A percentile compares a stretch with the other conserved stretches of the same genome.
Evolutionary conservation across 2,113 vertebrate genomes (phyloP).

Genomic region (Falcunculus frontatus): DNA sequence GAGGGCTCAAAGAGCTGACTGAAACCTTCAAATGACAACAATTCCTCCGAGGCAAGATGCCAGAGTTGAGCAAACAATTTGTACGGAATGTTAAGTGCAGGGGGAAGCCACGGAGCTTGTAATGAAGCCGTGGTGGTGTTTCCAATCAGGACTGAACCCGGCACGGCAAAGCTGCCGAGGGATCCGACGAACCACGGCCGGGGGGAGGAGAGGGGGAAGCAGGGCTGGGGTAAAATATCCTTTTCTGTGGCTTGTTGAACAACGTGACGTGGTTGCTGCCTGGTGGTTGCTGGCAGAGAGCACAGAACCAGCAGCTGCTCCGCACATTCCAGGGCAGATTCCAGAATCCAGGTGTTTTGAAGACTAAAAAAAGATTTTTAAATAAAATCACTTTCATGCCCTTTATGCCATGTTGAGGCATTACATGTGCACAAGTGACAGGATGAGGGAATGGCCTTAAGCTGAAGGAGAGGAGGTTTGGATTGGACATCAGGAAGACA

Average conservation of each 20-base stretch:
- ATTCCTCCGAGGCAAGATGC: conserved; percentile 22
- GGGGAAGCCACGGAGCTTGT: conserved; percentile 33
- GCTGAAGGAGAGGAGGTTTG: not conserved
- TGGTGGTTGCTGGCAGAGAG: conserved; percentile 10
- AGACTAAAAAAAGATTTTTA: not conserved
- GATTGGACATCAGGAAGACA: too few relatives aligned
- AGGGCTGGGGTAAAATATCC: not conserved
- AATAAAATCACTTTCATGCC: fast-evolving
- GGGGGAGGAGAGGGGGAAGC: not conserved
- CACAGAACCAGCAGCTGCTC: not conserved
- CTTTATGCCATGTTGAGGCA: not conserved
- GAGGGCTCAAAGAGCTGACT: not conserved
- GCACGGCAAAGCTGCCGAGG: conserved; percentile 17
- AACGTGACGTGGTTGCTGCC: conserved; percentile 54
- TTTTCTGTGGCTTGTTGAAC: conserved; percentile 59
- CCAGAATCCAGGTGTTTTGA: not conserved
- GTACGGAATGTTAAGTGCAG: conserved; percentile 18
- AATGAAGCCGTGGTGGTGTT: conserved; percentile 32
- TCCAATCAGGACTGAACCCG: not conserved
- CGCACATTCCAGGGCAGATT: conserved; percentile 67
- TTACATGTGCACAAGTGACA: too few relatives aligned
- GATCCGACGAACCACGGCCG: conserved; percentile 42
- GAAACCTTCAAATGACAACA: not conserved
- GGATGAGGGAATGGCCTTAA: not conserved
- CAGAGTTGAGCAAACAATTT: conserved; percentile 48